These are phyloP conservation scores for Dendroctonus ponderosae DNA, from an alignment of 1,140 invertebrate species.

Conservation along the genomic window DNA sequence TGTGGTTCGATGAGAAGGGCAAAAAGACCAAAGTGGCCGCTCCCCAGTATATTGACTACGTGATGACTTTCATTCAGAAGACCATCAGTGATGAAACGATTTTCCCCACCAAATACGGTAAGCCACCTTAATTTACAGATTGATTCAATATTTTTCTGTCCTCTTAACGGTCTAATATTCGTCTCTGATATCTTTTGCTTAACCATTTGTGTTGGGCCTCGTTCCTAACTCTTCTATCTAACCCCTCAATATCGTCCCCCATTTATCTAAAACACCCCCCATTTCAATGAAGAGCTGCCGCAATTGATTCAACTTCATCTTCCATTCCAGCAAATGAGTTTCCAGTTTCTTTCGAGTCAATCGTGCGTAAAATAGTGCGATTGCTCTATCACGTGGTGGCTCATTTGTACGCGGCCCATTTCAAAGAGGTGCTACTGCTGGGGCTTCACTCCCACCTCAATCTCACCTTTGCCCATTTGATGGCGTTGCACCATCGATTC, in stretches of 20 bases:
- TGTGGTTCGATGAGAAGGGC: conserved; percentile 98
- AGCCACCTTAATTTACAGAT: conserved; percentile 44
- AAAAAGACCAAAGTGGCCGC: conserved; percentile 96
- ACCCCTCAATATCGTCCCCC: too few species aligned
- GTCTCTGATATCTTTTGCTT: too few species aligned
- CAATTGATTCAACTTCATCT: not conserved
- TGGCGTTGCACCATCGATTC: conserved; percentile 84
- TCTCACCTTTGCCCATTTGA: conserved; percentile 95
- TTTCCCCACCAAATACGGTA: conserved; percentile 98
- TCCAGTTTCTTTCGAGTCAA: conserved; percentile 89
- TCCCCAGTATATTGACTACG: conserved; percentile 97
- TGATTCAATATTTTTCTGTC: not conserved
- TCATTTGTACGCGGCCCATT: conserved; percentile 97
- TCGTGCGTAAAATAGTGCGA: conserved; percentile 93
- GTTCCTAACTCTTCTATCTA: too few species aligned
- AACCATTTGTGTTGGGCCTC: too few species aligned
- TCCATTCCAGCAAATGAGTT: conserved; percentile 86
- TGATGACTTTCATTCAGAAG: conserved; percentile 97
- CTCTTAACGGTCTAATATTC: too few species aligned
- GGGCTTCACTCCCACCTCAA: conserved; percentile 92
- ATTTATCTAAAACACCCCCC: too few species aligned
- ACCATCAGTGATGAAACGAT: conserved; percentile 94
- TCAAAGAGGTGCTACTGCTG: conserved; percentile 89
- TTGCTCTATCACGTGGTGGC: conserved; percentile 96
- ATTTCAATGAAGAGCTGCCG: not conserved